These are phyloP conservation scores for Leucophora obtusa DNA, from an alignment of 2,888 invertebrate genomes.

Conservation along the genomic window DNA sequence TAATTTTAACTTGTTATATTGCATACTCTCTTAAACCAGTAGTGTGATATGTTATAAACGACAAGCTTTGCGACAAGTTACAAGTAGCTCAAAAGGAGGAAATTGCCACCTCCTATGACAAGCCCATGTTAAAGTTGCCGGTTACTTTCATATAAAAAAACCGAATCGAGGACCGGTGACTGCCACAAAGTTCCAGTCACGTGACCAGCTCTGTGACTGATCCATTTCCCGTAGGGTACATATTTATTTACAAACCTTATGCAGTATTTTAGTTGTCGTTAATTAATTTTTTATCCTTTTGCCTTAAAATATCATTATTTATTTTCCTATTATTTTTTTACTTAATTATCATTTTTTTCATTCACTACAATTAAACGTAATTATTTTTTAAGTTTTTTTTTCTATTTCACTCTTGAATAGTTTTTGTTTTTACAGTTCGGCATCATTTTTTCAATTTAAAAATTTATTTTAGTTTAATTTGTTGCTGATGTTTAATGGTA, in stretches of 20 bases:
- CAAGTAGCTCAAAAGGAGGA: too few relatives aligned
- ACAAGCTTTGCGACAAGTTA: too few relatives aligned
- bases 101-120: too few relatives aligned
- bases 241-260: conserved; percentile 44
- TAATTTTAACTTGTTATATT: too few relatives aligned
- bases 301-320: conserved; percentile 35
- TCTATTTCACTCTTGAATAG: conserved; percentile 58
- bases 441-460: conserved; percentile 31
- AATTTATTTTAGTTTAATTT: conserved; percentile 12
- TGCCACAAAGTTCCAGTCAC: too few relatives aligned
- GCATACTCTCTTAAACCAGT: too few relatives aligned
- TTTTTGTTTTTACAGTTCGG: conserved; percentile 58
- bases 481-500: conserved; percentile 22
- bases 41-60: too few relatives aligned
- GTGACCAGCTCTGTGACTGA: too few relatives aligned
- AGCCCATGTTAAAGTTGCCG: too few relatives aligned
- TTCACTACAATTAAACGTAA: conserved; percentile 53
- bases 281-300: conserved; percentile 12
- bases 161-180: too few relatives aligned
- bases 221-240: too few relatives aligned
- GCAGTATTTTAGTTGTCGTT: conserved; percentile 23
- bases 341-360: conserved; percentile 24
- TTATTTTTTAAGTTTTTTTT: conserved; percentile 49
- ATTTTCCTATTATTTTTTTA: conserved; percentile 31
- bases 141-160: too few relatives aligned